A percentile compares a stretch with the other conserved stretches of the same genome.
Evolutionary conservation across 2,113 vertebrate species (phyloP).

Genomic region (Leucosticte australis): DNA sequence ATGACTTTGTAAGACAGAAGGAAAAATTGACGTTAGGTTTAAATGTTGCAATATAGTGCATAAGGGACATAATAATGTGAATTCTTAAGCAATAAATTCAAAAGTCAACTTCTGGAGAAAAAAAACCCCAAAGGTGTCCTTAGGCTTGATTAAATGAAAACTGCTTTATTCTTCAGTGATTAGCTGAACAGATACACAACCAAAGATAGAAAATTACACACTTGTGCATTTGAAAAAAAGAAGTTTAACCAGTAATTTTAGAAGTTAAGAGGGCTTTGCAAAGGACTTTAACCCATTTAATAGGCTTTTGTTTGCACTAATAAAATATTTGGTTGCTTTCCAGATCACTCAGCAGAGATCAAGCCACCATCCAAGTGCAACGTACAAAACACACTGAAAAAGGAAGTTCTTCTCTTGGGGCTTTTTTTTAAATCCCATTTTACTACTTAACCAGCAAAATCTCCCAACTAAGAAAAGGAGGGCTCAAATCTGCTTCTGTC

Average conservation of each 20-base stretch:
- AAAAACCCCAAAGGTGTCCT: background rate
- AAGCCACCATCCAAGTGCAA: constrained; percentile 2
- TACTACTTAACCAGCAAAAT: background rate
- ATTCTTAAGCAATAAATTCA: background rate
- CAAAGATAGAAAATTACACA: background rate
- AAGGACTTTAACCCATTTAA: constrained; percentile 1
- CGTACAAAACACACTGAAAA: background rate
- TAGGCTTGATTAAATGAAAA: background rate
- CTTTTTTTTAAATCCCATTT: background rate
- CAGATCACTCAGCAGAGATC: background rate
- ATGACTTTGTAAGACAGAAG: background rate
- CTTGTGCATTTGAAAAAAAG: background rate
- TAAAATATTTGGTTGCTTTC: constrained; percentile 5
- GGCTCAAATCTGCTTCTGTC: background rate
- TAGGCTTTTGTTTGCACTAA: constrained; percentile 3
- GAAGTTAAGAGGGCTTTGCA: background rate
- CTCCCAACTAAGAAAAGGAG: background rate
- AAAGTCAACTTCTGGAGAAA: background rate
- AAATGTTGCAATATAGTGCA: background rate
- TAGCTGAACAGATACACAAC: background rate
- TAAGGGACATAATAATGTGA: background rate
- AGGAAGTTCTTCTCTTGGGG: background rate
- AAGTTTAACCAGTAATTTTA: background rate
- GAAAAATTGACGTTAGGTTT: background rate
- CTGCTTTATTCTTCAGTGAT: background rate